Percentiles rank a stretch among this genome's conserved stretches.
Evolutionary conservation across 2,888 invertebrate genomes (phyloP).

Genomic region (Mythimna lalbum): DNA sequence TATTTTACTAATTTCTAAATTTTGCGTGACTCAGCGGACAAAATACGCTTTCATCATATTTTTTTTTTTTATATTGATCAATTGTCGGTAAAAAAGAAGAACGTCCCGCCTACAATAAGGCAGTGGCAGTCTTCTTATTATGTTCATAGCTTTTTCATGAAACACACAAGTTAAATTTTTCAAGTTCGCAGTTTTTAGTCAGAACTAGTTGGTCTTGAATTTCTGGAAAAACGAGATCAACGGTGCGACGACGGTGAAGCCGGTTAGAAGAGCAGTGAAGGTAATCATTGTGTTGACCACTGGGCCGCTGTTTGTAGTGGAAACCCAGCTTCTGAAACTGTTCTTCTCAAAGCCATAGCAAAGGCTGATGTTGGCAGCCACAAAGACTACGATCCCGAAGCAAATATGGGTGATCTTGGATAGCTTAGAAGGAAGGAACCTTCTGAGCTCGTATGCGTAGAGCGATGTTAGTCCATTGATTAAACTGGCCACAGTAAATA

Average conservation of each 20-base stretch:
- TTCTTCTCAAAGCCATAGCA: conserved; percentile 78
- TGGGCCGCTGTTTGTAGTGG: conserved; percentile 30
- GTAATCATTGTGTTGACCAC: conserved; percentile 70
- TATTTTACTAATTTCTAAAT: too few species aligned
- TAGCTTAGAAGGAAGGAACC: conserved; percentile 70
- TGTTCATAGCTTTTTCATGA: background rate
- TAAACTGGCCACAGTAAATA: conserved; percentile 77
- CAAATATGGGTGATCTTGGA: conserved; percentile 78
- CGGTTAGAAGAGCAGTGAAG: conserved; percentile 67
- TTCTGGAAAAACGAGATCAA: conserved; percentile 71
- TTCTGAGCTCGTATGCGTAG: conserved; percentile 75
- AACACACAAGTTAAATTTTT: background rate
- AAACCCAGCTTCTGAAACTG: conserved; percentile 70
- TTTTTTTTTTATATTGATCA: too few species aligned
- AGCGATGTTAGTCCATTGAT: conserved; percentile 77
- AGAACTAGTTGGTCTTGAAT: conserved; percentile 33
- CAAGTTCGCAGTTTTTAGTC: background rate
- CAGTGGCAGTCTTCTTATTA: conserved; percentile 14
- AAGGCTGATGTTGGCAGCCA: conserved; percentile 68
- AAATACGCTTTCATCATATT: too few species aligned
- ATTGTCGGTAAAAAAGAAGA: too few species aligned
- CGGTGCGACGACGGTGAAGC: conserved; percentile 75
- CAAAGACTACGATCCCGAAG: conserved; percentile 75
- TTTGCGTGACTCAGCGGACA: too few species aligned
- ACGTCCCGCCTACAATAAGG: background rate